Evolutionary conservation across 2,888 invertebrate species (phyloP).

Genomic region (Odiellus spinosus): DNA sequence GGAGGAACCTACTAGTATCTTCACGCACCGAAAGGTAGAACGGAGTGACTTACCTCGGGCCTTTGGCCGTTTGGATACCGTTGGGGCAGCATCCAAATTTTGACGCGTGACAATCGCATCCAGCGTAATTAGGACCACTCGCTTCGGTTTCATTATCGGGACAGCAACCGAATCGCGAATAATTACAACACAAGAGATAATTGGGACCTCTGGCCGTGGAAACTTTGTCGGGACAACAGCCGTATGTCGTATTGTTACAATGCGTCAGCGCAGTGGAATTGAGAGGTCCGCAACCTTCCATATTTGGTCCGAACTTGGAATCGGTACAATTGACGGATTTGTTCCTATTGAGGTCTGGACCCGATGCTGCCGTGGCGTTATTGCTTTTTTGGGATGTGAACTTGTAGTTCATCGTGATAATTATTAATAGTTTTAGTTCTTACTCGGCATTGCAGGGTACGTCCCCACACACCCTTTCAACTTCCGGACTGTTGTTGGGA

Average conservation of each 20-base stretch:
- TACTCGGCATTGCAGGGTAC: slow-evolving; percentile 55
- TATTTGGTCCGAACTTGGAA: slow-evolving; percentile 14
- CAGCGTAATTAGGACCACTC: slow-evolving; percentile 5
- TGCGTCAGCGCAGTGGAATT: no score
- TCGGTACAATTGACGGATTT: background rate
- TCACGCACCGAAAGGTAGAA: slow-evolving; percentile 36
- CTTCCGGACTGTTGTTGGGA: slow-evolving; percentile 49
- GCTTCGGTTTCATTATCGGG: slow-evolving; percentile 24
- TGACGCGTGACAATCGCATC: slow-evolving; percentile 30
- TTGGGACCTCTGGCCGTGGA: slow-evolving; percentile 41
- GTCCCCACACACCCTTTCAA: slow-evolving; percentile 52
- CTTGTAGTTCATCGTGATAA: no score
- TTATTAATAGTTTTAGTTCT: no score
- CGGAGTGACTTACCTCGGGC: no score
- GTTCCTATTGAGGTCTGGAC: slow-evolving; percentile 27
- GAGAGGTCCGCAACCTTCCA: background rate
- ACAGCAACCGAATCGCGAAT: slow-evolving; percentile 41
- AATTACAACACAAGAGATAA: background rate
- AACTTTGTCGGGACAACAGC: slow-evolving; percentile 50
- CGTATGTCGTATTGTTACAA: no score
- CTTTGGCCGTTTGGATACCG: slow-evolving; percentile 39
- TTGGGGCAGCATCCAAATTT: slow-evolving; percentile 33
- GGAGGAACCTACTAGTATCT: background rate
- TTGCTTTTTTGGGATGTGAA: no score
- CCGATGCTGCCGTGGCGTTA: slow-evolving; percentile 46